phyloP scores from a whole-genome alignment of 2,797 vertebrate genomes.

The Lacerta bilineata region DNA sequence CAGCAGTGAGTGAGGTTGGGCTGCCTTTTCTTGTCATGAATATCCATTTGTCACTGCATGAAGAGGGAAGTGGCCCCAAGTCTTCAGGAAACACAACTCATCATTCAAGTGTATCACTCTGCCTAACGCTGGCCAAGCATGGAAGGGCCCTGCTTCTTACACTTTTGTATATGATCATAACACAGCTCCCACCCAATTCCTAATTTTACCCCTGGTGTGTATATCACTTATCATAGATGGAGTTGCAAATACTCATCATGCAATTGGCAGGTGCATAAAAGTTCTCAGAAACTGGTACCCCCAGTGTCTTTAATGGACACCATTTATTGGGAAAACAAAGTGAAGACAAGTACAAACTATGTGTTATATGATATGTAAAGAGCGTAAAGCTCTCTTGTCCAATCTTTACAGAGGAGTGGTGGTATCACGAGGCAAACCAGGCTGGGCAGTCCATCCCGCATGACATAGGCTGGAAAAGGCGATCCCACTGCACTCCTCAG shows the following conservation, averaged over 20 bases:
- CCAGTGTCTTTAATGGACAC: not conserved
- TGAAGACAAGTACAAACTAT: constrained; percentile 48
- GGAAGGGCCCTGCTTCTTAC: not conserved
- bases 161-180: not conserved
- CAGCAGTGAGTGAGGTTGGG: not conserved
- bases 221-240: too few relatives aligned
- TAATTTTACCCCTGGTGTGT: too few relatives aligned
- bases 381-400: not conserved
- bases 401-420: not conserved
- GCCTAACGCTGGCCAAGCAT: not conserved
- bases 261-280: not conserved
- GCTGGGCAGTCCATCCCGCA: too few relatives aligned
- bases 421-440: not conserved
- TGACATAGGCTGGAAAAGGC: not conserved
- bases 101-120: not conserved
- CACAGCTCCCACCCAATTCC: not conserved
- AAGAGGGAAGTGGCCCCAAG: not conserved
- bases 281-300: not conserved
- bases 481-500: not conserved
- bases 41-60: not conserved
- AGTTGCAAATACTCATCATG: not conserved
- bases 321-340: not conserved
- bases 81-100: not conserved
- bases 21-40: not conserved
- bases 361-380: constrained; percentile 37